phyloP scores from a whole-genome alignment of 2,113 vertebrate genomes.

The Leptodactylus fuscus region DNA sequence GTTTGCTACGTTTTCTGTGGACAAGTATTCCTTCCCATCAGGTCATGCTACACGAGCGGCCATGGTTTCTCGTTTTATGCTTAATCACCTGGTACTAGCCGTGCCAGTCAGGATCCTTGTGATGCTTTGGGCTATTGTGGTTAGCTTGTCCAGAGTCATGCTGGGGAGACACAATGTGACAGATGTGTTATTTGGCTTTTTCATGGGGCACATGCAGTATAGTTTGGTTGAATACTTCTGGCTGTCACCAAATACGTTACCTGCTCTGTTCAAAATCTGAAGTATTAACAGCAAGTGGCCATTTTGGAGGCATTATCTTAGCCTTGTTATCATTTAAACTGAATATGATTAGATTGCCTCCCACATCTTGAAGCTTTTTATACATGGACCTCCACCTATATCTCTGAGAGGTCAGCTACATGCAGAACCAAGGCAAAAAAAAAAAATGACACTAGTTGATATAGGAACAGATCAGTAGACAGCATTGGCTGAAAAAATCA shows the following conservation, averaged over 20 bases:
- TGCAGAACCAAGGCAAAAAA: constrained; percentile 18
- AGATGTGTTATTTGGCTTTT: constrained; percentile 89
- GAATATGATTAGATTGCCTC: constrained; percentile 35
- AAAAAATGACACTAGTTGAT: constrained; percentile 9
- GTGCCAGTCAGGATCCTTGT: constrained; percentile 88
- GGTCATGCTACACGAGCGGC: constrained; percentile 94
- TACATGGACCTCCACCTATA: constrained; percentile 29
- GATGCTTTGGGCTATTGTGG: constrained; percentile 86
- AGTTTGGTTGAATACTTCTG: constrained; percentile 90
- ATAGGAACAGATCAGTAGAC: constrained; percentile 10
- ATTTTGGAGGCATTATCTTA: neutral
- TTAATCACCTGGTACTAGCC: constrained; percentile 93
- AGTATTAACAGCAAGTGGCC: constrained; percentile 37
- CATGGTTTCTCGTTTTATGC: constrained; percentile 88
- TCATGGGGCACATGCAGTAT: constrained; percentile 92
- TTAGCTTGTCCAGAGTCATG: constrained; percentile 92
- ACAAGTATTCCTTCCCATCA: constrained; percentile 95
- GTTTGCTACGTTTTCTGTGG: constrained; percentile 94
- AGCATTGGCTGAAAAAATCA: constrained; percentile 2
- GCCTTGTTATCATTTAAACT: constrained; percentile 33
- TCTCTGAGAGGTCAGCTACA: neutral
- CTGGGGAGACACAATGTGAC: constrained; percentile 96
- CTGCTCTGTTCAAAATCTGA: constrained; percentile 81
- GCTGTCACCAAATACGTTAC: constrained; percentile 85
- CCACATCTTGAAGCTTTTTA: constrained; percentile 32